phyloP scores from a whole-genome alignment of 2,113 vertebrate species.

The Aptenodytes forsteri region DNA sequence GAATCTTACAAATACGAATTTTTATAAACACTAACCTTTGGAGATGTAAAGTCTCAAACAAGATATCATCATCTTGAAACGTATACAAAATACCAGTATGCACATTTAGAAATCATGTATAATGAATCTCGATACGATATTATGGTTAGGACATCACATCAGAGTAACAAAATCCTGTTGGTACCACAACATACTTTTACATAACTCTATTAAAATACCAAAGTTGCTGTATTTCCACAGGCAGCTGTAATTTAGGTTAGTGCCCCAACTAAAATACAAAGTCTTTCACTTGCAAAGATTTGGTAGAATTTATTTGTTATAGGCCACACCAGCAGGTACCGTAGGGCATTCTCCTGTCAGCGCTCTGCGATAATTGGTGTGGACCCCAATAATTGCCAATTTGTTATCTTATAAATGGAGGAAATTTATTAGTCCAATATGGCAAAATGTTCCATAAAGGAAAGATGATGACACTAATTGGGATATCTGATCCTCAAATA shows the following conservation, averaged over 20 bases:
- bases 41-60: neutral
- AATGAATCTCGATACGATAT: neutral
- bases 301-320: neutral
- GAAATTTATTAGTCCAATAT: neutral
- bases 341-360: neutral
- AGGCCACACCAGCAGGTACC: neutral
- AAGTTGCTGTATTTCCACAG: neutral
- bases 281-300: neutral
- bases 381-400: neutral
- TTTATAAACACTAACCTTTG: neutral
- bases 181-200: neutral
- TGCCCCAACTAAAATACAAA: neutral
- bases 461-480: neutral
- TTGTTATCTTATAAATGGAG: neutral
- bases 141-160: neutral
- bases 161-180: neutral
- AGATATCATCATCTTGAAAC: neutral
- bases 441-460: neutral
- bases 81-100: neutral
- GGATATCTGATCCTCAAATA: neutral
- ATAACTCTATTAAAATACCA: neutral
- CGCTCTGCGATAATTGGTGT: fast-evolving
- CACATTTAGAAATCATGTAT: neutral
- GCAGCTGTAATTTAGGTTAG: neutral
- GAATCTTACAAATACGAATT: neutral